Conservation (phyloP, 2,888 invertebrate genomes). For the Luffia ferchaultella region DNA sequence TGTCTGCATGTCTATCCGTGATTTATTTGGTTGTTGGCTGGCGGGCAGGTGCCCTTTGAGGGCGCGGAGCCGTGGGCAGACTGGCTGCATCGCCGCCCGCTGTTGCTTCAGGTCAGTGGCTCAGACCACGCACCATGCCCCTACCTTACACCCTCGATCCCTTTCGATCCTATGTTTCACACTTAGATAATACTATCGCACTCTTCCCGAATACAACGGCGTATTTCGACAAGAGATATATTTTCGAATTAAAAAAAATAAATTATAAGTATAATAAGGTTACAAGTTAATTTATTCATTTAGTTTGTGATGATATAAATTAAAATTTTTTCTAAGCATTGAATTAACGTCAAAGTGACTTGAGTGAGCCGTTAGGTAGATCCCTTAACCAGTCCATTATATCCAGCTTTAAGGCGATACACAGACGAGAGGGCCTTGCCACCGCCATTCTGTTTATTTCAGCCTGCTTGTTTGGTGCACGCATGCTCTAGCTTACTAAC, state of each 20-base stretch:
- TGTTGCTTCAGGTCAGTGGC: conserved; percentile 84
- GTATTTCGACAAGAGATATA: no score
- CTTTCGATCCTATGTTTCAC: conserved; percentile 11
- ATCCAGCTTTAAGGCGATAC: neutral
- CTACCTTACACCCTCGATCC: conserved; percentile 13
- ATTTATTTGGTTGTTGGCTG: conserved; percentile 43
- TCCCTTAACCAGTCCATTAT: neutral
- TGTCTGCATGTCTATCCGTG: conserved; percentile 47
- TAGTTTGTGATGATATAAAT: no score
- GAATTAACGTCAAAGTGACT: no score
- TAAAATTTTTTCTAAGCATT: no score
- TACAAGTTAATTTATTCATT: no score
- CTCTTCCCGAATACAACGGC: conserved; percentile 5
- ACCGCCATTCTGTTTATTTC: conserved; percentile 29
- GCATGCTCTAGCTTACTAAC: conserved; percentile 46
- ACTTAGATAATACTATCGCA: conserved; percentile 6
- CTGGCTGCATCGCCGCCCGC: conserved; percentile 76
- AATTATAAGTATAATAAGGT: no score
- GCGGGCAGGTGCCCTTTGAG: conserved; percentile 52
- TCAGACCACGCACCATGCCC: conserved; percentile 18
- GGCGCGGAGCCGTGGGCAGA: conserved; percentile 50
- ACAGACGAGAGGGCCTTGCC: conserved; percentile 33
- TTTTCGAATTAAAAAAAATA: no score
- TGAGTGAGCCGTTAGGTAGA: neutral
- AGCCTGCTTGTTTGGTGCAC: conserved; percentile 47